Percentiles rank a stretch among this genome's conserved stretches.
phyloP scores from a whole-genome alignment of 1,140 invertebrate species.

The Leptinotarsa lineolata region DNA sequence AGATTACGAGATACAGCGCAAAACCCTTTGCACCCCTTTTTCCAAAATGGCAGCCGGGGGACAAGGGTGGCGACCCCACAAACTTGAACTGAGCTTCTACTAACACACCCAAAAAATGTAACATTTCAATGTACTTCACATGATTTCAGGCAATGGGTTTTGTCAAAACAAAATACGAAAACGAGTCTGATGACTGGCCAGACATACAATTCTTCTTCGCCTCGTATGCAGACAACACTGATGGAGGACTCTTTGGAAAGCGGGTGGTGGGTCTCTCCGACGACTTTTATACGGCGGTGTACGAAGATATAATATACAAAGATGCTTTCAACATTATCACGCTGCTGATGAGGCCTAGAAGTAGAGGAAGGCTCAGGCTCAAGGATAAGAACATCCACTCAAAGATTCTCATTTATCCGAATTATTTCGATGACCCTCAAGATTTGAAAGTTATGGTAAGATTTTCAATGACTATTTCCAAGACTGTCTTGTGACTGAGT shows the following conservation, averaged over 20 bases:
- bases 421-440: slow-evolving; percentile 72
- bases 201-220: slow-evolving; percentile 78
- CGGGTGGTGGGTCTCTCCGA: slow-evolving; percentile 69
- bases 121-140: too few species aligned
- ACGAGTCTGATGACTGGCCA: slow-evolving; percentile 69
- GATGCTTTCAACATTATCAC: slow-evolving; percentile 72
- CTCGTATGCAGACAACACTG: slow-evolving; percentile 71
- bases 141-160: slow-evolving; percentile 66
- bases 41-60: too few species aligned
- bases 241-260: slow-evolving; percentile 74
- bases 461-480: background rate
- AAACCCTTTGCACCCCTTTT: too few species aligned
- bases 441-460: slow-evolving; percentile 70
- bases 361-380: slow-evolving; percentile 70
- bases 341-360: slow-evolving; percentile 74
- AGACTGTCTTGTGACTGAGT: too few species aligned
- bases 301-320: slow-evolving; percentile 69
- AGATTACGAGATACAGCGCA: too few species aligned
- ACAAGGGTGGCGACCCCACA: too few species aligned
- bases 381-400: slow-evolving; percentile 70
- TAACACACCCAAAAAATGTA: too few species aligned
- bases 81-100: too few species aligned
- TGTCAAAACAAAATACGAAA: slow-evolving; percentile 72
- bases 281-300: slow-evolving; percentile 68
- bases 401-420: slow-evolving; percentile 76